phyloP scores from a whole-genome alignment of 2,113 vertebrate genomes.

The Struthio camelus region DNA sequence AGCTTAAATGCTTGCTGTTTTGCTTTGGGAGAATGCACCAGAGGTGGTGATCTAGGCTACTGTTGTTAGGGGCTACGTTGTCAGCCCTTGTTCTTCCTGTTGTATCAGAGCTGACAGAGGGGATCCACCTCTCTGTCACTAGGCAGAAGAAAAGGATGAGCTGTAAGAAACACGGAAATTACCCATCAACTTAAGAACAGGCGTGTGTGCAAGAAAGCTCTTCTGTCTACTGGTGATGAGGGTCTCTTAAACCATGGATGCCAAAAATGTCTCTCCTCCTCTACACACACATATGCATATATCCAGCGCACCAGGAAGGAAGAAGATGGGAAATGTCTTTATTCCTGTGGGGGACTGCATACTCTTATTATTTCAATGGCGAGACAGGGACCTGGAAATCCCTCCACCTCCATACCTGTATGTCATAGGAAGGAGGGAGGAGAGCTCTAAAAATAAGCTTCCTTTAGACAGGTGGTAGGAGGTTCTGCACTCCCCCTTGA shows the following conservation, averaged over 20 bases:
- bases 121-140: rapidly evolving
- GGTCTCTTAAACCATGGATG: neutral
- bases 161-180: neutral
- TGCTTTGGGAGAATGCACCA: neutral
- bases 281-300: neutral
- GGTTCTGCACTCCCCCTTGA: neutral
- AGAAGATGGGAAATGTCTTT: neutral
- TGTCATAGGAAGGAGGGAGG: neutral
- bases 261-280: neutral
- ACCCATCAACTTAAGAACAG: neutral
- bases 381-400: neutral
- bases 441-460: neutral
- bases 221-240: neutral
- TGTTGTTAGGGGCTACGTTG: rapidly evolving
- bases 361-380: neutral
- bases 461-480: neutral
- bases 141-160: neutral
- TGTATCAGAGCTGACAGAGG: neutral
- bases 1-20: neutral
- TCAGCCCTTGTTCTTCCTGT: neutral
- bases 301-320: neutral
- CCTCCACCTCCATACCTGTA: neutral
- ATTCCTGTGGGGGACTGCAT: neutral
- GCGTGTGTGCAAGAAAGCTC: neutral
- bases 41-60: rapidly evolving